phyloP scores from a whole-genome alignment of 1,140 invertebrate genomes.

The Hydropsyche tenuis region DNA sequence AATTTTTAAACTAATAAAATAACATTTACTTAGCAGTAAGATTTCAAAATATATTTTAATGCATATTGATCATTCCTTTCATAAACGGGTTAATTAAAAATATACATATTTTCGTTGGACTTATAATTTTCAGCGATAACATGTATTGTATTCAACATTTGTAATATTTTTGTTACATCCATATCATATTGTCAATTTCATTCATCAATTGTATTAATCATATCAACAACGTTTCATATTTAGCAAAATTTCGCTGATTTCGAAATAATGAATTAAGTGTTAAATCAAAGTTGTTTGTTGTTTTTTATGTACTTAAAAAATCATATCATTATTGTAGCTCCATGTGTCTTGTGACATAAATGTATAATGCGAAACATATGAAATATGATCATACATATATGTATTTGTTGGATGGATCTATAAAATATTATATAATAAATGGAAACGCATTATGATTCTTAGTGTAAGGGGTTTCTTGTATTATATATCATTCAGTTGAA shows the following conservation, averaged over 20 bases:
- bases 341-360: slow-evolving; percentile 5
- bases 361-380: background rate
- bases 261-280: background rate
- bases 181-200: no score
- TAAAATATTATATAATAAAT: slow-evolving; percentile 22
- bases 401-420: slow-evolving; percentile 26
- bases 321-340: background rate
- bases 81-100: background rate
- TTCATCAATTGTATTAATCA: no score
- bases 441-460: slow-evolving; percentile 31
- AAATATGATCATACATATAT: background rate
- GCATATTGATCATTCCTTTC: background rate
- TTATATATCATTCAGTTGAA: slow-evolving; percentile 32
- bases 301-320: slow-evolving; percentile 14
- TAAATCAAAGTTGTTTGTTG: background rate
- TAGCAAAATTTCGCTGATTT: no score
- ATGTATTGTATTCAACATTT: no score
- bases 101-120: no score
- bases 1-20: background rate
- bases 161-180: background rate
- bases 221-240: no score
- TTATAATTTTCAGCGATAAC: no score
- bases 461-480: slow-evolving; percentile 16
- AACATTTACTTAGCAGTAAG: background rate
- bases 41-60: no score